A percentile compares a stretch with the other conserved stretches of the same genome.
These are phyloP conservation scores for Glaucopsyche alexis DNA, from an alignment of 2,888 invertebrate species.

Conservation along the genomic window DNA sequence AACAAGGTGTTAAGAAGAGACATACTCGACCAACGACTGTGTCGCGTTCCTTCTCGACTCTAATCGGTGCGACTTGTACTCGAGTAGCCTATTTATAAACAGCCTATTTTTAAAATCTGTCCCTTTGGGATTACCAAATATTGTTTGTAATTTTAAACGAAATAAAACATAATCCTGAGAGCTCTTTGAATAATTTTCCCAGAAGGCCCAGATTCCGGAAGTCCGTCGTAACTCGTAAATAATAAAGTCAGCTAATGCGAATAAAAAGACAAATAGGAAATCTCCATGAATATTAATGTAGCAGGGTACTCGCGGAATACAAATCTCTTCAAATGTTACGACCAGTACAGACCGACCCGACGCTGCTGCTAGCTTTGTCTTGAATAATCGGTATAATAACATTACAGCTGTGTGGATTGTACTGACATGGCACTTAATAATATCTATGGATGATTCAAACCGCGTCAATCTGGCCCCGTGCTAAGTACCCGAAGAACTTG, in stretches of 20 bases:
- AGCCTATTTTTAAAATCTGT: neutral
- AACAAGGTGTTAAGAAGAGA: too few relatives aligned
- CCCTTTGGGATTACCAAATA: neutral
- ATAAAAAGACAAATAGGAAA: slow-evolving; percentile 44
- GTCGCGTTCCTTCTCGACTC: too few relatives aligned
- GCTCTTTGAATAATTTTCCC: slow-evolving; percentile 13
- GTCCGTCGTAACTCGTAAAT: slow-evolving; percentile 48
- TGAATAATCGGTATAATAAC: neutral
- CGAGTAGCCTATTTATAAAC: too few relatives aligned
- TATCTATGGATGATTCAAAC: too few relatives aligned
- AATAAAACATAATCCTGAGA: neutral
- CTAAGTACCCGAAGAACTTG: too few relatives aligned
- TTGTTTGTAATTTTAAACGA: neutral
- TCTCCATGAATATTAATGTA: slow-evolving; percentile 28
- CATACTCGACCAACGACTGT: too few relatives aligned
- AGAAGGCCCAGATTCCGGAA: slow-evolving; percentile 37
- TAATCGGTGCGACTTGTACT: too few relatives aligned
- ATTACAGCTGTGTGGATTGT: neutral
- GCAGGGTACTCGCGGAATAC: slow-evolving; percentile 3
- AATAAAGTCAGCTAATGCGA: slow-evolving; percentile 61
- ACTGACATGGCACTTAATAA: too few relatives aligned
- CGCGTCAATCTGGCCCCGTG: too few relatives aligned
- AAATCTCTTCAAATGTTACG: slow-evolving; percentile 16
- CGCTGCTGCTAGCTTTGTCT: neutral
- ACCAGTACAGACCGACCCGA: neutral